Evolutionary conservation across 2,888 invertebrate species (phyloP), one percentile per base, ranked within the genome.

Genomic region (Caenorhabditis uteleia): DNA sequence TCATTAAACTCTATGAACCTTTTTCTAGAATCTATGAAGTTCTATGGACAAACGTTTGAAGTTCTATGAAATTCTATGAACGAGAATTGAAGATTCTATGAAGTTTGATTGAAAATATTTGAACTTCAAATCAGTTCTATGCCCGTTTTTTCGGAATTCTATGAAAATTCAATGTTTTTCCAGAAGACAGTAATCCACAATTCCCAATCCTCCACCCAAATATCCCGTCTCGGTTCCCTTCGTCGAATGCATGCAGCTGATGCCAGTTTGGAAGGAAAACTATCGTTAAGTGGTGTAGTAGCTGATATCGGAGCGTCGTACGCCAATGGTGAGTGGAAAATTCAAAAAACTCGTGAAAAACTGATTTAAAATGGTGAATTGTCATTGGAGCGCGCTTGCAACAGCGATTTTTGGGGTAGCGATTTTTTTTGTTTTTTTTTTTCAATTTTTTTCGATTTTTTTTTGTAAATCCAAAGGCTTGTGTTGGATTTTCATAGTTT

Each of bases 231-330:
- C 5, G 70, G 70, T 21, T 68, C 70, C 1, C 53, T 70, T 6
- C 49, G 64, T n/a, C 45, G 67, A 29, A 70, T 70, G 70, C 61
- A 70, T 39, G 57, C 61, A 6, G 65, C 64, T 2, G 64, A 59
- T 3, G 57, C 58, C n/a, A 58, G 58, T 31, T 49, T 70, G 18
- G 70, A 70, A 25, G 70, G 64, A 7, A 56, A 64, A 40, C 31
- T 55, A 12, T 55, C 64, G 21, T 48, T 55, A 10, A 53, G 62
- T 16, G 56, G 61, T 18, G 58, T 58, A 14, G 62, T 68, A 21
- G 57, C 49, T 18, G 70, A 70, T 49, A 58, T 64, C 16, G 45
- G 48, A 38, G 34, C 44, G 3, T 48, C 39, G 1, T 58, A 46
- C 42, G 40, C 45, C 18, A 42, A 33, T 25, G 50, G 57, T 50